Conservation (phyloP, 2,797 vertebrate species). For the Premnoplex brunnescens region DNA sequence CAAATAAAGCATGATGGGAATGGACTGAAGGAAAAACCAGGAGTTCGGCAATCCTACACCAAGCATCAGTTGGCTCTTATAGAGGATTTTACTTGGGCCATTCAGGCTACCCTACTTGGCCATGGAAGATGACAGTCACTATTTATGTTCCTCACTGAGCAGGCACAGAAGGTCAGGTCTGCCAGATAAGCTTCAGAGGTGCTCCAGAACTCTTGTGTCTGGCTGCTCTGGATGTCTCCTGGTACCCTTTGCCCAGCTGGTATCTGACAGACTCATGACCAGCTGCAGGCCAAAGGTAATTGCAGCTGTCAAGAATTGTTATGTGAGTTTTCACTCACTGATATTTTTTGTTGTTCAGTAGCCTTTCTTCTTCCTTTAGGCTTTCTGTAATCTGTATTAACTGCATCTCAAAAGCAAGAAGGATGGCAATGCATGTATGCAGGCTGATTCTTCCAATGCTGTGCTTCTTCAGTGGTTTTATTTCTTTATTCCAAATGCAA, state of each 20-base stretch:
- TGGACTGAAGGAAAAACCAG: not conserved
- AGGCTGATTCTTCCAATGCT: not conserved
- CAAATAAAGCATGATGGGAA: not conserved
- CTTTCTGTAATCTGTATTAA: not conserved
- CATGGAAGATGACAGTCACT: not conserved
- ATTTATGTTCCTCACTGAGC: not conserved
- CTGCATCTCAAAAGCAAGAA: not conserved
- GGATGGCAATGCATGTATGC: not conserved
- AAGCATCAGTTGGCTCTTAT: not conserved
- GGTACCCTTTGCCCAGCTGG: not conserved
- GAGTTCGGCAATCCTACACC: not conserved
- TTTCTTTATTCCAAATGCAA: not conserved
- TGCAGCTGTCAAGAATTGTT: conserved; percentile 24
- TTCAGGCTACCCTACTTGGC: not conserved
- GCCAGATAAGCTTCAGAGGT: not conserved
- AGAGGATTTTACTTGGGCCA: not conserved
- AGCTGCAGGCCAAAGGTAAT: conserved; percentile 42
- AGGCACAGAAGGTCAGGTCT: not conserved
- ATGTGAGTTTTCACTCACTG: not conserved
- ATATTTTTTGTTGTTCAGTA: not conserved
- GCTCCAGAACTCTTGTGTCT: not conserved
- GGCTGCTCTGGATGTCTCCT: not conserved
- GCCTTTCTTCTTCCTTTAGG: not conserved
- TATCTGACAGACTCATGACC: not conserved
- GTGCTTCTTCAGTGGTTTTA: not conserved